Percentiles rank a stretch among this genome's conserved stretches.
Conservation (phyloP, 1,140 invertebrate species). For the Drosophila leontia region DNA sequence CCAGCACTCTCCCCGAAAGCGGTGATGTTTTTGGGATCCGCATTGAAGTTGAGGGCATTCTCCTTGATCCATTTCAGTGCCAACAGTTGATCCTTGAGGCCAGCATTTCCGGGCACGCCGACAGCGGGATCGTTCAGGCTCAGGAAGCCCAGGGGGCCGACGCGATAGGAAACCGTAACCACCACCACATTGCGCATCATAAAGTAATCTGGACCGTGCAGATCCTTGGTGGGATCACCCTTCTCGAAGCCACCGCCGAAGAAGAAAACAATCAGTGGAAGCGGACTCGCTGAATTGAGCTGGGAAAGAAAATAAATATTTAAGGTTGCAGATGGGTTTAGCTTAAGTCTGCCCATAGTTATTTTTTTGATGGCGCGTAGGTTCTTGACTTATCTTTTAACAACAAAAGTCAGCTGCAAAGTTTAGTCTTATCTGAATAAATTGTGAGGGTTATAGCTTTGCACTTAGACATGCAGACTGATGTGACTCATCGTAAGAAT, state of each 20-base stretch:
- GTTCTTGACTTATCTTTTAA: neutral
- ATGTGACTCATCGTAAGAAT: neutral
- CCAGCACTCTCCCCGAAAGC: slow-evolving; percentile 84
- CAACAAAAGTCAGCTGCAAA: neutral
- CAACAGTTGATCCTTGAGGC: slow-evolving; percentile 86
- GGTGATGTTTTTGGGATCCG: slow-evolving; percentile 75
- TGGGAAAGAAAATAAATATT: slow-evolving; percentile 3
- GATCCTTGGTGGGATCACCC: slow-evolving; percentile 80
- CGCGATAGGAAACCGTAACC: slow-evolving; percentile 85
- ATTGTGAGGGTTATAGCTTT: slow-evolving; percentile 1
- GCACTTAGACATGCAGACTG: neutral
- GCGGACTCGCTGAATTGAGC: slow-evolving; percentile 41
- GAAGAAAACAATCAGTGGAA: slow-evolving; percentile 85
- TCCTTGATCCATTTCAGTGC: slow-evolving; percentile 80
- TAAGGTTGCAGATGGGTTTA: neutral
- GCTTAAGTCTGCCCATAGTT: neutral
- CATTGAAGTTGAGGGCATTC: slow-evolving; percentile 79
- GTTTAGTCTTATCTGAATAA: slow-evolving; percentile 10
- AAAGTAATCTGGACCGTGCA: slow-evolving; percentile 86
- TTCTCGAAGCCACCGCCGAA: slow-evolving; percentile 89
- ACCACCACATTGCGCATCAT: slow-evolving; percentile 85
- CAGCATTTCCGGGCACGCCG: slow-evolving; percentile 86
- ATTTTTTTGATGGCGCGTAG: neutral
- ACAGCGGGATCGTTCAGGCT: slow-evolving; percentile 84
- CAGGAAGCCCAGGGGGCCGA: slow-evolving; percentile 87